Conservation (phyloP, 2,797 vertebrate species). For the Acrossocheilus fasciatus region DNA sequence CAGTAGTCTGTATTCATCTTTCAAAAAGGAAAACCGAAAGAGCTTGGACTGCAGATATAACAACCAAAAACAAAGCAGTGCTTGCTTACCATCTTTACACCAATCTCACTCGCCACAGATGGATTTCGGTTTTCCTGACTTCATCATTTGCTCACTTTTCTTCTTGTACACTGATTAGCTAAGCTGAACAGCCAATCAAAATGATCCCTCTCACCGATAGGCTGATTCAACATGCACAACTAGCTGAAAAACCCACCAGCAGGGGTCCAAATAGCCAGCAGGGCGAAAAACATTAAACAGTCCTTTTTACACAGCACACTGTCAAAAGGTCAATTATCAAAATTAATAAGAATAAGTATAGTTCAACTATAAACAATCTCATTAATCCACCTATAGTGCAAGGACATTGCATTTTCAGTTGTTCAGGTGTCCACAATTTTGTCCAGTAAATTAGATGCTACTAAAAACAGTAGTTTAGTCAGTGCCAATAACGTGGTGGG, state of each 20-base stretch:
- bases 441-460: not conserved
- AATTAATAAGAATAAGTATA: not conserved
- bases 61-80: not conserved
- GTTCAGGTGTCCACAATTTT: not conserved
- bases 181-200: not conserved
- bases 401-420: not conserved
- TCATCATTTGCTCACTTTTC: not conserved
- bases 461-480: not conserved
- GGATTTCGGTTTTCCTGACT: not conserved
- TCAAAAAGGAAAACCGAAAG: too few species aligned
- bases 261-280: too few species aligned
- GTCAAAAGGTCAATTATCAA: not conserved
- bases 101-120: not conserved
- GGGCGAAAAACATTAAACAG: not conserved
- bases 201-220: too few species aligned
- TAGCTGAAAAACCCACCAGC: too few species aligned
- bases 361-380: not conserved
- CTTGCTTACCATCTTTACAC: not conserved
- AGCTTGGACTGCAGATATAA: not conserved
- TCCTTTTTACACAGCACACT: not conserved
- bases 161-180: not conserved
- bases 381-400: not conserved
- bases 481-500: too few species aligned
- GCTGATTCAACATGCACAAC: too few species aligned
- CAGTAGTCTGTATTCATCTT: not conserved